Evolutionary conservation across 2,888 invertebrate genomes (phyloP).

Genomic region (Cosmorhoe ocellata): DNA sequence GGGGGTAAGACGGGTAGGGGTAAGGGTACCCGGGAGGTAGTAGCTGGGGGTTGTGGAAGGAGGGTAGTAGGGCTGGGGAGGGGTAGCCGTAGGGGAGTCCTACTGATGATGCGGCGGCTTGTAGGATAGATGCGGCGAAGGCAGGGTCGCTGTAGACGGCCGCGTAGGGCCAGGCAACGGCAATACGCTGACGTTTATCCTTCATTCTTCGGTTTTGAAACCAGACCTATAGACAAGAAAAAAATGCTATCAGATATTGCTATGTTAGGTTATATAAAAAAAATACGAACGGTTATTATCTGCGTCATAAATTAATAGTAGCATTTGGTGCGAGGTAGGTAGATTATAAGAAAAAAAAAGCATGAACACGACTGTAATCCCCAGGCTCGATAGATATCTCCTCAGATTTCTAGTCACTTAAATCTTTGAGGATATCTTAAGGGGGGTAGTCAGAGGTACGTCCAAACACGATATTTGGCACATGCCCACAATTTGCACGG

Average conservation of each 20-base stretch:
- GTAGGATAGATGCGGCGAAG: constrained; percentile 94
- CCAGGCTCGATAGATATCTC: no score
- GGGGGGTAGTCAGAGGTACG: no score
- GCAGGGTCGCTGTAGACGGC: constrained; percentile 97
- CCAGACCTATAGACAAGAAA: constrained; percentile 89
- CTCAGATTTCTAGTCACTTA: no score
- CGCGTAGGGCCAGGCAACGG: constrained; percentile 97
- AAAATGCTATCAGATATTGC: not conserved
- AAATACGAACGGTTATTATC: no score
- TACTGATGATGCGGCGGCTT: constrained; percentile 91
- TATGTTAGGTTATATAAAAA: no score
- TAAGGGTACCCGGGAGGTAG: constrained; percentile 81
- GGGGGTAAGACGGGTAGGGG: constrained; percentile 80
- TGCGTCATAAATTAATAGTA: no score
- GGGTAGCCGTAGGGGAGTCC: constrained; percentile 85
- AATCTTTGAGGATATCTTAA: no score
- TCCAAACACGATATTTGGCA: no score
- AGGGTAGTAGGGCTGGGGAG: constrained; percentile 82
- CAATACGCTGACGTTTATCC: constrained; percentile 97
- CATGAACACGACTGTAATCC: no score
- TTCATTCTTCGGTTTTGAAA: constrained; percentile 99
- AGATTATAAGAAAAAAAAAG: no score
- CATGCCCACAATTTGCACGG: no score
- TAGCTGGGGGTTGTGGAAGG: constrained; percentile 81
- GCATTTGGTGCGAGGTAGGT: no score